Evolutionary conservation across 2,888 invertebrate species (phyloP).

Genomic region (Mimumesa dahlbomi): DNA sequence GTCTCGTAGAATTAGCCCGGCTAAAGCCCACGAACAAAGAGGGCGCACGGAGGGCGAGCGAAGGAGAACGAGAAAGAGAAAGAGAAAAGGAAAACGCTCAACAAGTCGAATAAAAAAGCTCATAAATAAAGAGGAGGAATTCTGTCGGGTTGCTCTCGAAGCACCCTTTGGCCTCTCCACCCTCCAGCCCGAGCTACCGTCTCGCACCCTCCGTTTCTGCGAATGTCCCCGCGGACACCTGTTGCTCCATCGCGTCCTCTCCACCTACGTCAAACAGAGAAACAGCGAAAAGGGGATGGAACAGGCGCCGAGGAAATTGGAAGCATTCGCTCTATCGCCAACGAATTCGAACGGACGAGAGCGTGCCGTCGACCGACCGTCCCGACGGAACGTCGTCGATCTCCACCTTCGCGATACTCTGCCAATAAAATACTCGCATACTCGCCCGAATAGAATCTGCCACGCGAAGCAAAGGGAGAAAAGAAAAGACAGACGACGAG

Average conservation of each 20-base stretch:
- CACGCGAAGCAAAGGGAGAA: no score
- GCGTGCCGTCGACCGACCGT: background rate
- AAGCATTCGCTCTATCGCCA: slow-evolving; percentile 55
- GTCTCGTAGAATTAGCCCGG: background rate
- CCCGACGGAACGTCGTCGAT: no score
- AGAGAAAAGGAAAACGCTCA: slow-evolving; percentile 65
- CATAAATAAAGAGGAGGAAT: slow-evolving; percentile 79
- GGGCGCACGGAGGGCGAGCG: slow-evolving; percentile 4
- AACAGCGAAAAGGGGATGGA: slow-evolving; percentile 49
- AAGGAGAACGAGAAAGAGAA: slow-evolving; percentile 13
- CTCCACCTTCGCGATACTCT: no score
- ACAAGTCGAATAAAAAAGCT: slow-evolving; percentile 81
- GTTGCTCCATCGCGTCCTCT: slow-evolving; percentile 71
- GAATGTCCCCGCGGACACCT: slow-evolving; percentile 80
- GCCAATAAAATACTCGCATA: no score
- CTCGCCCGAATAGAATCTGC: no score
- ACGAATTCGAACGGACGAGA: slow-evolving; percentile 36
- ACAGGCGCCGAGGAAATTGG: slow-evolving; percentile 55
- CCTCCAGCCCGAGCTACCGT: slow-evolving; percentile 62
- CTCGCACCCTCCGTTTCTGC: slow-evolving; percentile 76
- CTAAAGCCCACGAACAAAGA: background rate
- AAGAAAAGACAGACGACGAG: no score
- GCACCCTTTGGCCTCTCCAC: slow-evolving; percentile 60
- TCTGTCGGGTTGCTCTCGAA: slow-evolving; percentile 65
- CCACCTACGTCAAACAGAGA: slow-evolving; percentile 58